These are phyloP conservation scores for Nymphicus hollandicus DNA, from an alignment of 2,113 vertebrate species.

Conservation along the genomic window DNA sequence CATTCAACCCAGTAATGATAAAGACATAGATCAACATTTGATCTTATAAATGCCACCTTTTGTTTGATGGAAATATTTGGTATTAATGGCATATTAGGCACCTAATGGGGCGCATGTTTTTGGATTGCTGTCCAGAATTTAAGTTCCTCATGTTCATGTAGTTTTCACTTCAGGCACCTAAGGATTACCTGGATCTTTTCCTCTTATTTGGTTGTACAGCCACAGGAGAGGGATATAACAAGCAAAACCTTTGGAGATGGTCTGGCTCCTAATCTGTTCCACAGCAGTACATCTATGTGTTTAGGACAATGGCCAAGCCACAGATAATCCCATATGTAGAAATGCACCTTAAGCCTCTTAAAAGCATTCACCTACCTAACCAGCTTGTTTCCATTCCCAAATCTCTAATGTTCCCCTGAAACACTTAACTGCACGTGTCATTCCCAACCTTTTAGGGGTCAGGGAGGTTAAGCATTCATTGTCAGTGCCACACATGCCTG, in stretches of 20 bases:
- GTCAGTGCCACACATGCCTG: not conserved
- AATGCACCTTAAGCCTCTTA: not conserved
- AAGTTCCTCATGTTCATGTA: not conserved
- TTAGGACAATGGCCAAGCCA: not conserved
- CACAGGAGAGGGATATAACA: not conserved
- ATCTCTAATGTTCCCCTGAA: not conserved
- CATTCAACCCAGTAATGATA: not conserved
- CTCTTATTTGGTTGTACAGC: not conserved
- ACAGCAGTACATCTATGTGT: not conserved
- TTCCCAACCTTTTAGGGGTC: not conserved
- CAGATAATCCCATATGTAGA: not conserved
- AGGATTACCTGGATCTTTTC: not conserved
- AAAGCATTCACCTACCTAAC: not conserved
- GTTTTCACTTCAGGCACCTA: not conserved
- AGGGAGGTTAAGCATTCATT: not conserved
- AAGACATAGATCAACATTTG: not conserved
- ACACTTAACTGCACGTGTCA: not conserved
- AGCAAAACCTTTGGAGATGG: not conserved
- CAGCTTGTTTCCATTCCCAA: not conserved
- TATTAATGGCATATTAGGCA: not conserved
- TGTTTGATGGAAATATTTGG: not conserved
- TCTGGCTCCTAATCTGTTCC: not conserved
- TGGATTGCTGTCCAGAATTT: not conserved
- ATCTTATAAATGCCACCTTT: not conserved
- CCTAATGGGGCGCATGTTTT: not conserved